Evolutionary conservation across 2,888 invertebrate genomes (phyloP), one percentile per base, ranked within the genome.

Genomic region (Adela reaumurella): DNA sequence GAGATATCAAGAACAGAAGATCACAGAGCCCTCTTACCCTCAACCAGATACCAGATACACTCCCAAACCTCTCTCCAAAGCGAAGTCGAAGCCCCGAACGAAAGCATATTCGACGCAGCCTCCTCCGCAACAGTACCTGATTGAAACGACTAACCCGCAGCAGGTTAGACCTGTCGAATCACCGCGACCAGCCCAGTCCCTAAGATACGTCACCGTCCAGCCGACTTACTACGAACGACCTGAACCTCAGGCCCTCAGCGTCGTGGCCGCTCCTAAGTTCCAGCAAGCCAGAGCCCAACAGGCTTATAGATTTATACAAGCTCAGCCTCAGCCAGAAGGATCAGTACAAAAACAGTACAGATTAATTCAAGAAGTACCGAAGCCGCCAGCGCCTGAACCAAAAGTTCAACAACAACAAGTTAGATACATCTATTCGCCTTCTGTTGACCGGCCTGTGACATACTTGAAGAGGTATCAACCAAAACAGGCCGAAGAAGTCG

Each of bases 81-180:
- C 62, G 5, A 69, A 67, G 55, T 50, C 55, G 3, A 35, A 35
- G 35, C 14, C 35, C 14, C 35, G 35, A 4, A 8, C 35, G 35
- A 35, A 35, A 35, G 62, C 66, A 19, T 62, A 69, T 16, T 71
- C 68, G 52, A 54, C 68, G 1, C 58, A 71, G 11, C 54, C 65
- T 10, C 73, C 74, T 19, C 80, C 80, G 24, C 78, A 80, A 50
- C 80, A 80, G 54, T 80, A 79, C 53, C 56, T 79, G 18, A 80
- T 80, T 18, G 80, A 80, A 58, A 80, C 80, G 0, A 79, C 80
- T 0, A 78, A 78, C 49, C 71, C 68, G 51, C 65, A 62, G 18
- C 53, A 50, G 41, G 18, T 17, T 18, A 19, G 45, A 35, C 49
- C 46, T n/a, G 29, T 24, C 10, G 46, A 46, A 35, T 8, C 35